Percentiles rank a stretch among this genome's conserved stretches.
Conservation (phyloP, 2,888 invertebrate genomes). For the Exocentrus adspersus region DNA sequence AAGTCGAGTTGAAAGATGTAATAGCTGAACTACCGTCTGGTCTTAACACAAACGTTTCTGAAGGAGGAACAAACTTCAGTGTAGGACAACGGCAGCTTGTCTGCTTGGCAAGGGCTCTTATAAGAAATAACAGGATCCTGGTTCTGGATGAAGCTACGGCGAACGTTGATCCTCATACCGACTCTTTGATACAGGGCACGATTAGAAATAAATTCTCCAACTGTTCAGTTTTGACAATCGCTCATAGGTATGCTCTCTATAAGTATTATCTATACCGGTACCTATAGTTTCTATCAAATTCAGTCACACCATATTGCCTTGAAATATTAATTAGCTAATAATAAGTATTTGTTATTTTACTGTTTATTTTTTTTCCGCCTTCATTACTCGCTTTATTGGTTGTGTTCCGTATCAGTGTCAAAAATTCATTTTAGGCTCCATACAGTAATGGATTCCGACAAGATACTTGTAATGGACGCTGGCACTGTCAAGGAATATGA, state of each 20-base stretch:
- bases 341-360: no score
- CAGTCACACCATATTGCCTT: no score
- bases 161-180: slow-evolving; percentile 84
- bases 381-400: neutral
- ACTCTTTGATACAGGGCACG: slow-evolving; percentile 80
- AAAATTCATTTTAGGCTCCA: slow-evolving; percentile 70
- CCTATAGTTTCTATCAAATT: no score
- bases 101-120: slow-evolving; percentile 74
- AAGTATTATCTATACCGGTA: no score
- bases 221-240: slow-evolving; percentile 87
- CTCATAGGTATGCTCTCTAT: slow-evolving; percentile 71
- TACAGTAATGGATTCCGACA: slow-evolving; percentile 89
- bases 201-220: slow-evolving; percentile 79
- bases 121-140: slow-evolving; percentile 62
- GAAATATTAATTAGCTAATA: no score
- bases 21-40: slow-evolving; percentile 70
- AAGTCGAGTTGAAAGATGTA: slow-evolving; percentile 64
- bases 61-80: slow-evolving; percentile 69
- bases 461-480: slow-evolving; percentile 85
- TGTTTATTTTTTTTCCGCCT: neutral
- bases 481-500: slow-evolving; percentile 81
- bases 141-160: slow-evolving; percentile 81
- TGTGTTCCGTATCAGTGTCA: no score
- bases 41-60: slow-evolving; percentile 62
- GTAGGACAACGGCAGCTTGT: slow-evolving; percentile 65